Conservation (phyloP, 2,888 invertebrate genomes). For the Liposcelis brunnea region DNA sequence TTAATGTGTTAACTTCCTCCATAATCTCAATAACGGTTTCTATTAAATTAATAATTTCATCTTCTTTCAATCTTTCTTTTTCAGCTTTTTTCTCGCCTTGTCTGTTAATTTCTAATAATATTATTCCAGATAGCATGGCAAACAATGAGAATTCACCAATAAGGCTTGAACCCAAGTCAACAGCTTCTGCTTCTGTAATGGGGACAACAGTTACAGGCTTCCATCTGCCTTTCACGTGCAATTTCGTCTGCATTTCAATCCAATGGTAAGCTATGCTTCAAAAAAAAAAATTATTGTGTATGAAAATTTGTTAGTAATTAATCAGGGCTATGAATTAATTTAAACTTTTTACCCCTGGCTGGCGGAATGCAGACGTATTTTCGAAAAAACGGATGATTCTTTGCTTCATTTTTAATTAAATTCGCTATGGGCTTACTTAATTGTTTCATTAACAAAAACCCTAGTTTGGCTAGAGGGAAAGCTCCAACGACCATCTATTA, state of each 20-base stretch:
- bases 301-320: background rate
- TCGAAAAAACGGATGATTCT: constrained; percentile 67
- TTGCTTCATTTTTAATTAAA: constrained; percentile 63
- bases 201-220: constrained; percentile 69
- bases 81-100: constrained; percentile 60
- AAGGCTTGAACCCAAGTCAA: constrained; percentile 84
- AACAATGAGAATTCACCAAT: constrained; percentile 85
- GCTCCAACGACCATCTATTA: constrained; percentile 63
- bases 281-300: too few species aligned
- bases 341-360: constrained; percentile 52
- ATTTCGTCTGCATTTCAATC: constrained; percentile 83
- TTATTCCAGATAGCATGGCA: constrained; percentile 56
- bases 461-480: constrained; percentile 77
- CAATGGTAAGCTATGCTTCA: constrained; percentile 82
- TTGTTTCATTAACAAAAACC: constrained; percentile 54
- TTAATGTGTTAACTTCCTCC: too few species aligned
- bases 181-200: constrained; percentile 82
- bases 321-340: too few species aligned
- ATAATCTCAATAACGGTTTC: too few species aligned
- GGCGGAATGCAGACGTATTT: constrained; percentile 89
- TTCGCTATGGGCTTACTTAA: constrained; percentile 84
- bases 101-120: constrained; percentile 61
- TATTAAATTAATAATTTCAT: too few species aligned
- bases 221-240: constrained; percentile 85
- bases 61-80: constrained; percentile 28